Conservation (phyloP, 2,113 vertebrate species). For the Corythornis madagascariensis region DNA sequence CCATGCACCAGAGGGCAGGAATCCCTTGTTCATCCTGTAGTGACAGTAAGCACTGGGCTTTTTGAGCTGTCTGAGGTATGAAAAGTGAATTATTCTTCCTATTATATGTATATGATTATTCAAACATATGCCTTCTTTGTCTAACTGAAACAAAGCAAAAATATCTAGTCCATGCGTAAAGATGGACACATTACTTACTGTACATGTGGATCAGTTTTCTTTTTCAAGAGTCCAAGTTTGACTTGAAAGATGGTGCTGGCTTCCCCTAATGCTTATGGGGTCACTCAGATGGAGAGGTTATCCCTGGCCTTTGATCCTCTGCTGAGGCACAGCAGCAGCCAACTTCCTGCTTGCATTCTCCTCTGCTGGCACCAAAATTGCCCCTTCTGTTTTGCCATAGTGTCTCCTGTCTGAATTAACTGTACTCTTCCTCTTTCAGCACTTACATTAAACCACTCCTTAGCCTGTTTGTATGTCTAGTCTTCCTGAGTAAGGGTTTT, state of each 20-base stretch:
- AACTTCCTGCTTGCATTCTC: not conserved
- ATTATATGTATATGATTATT: rapidly evolving
- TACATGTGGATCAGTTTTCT: not conserved
- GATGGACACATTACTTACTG: not conserved
- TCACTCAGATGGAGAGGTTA: not conserved
- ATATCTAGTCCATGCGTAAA: not conserved
- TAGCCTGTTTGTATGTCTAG: not conserved
- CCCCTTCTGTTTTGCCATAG: not conserved
- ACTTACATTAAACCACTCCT: not conserved
- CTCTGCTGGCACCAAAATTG: not conserved
- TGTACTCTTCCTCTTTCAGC: not conserved
- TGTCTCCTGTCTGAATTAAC: not conserved
- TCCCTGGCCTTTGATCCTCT: not conserved
- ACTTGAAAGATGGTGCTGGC: not conserved
- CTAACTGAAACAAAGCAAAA: not conserved
- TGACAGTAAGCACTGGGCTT: not conserved
- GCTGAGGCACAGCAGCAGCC: not conserved
- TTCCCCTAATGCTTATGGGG: not conserved
- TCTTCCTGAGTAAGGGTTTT: not conserved
- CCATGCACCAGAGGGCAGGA: not conserved
- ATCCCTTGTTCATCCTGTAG: not conserved
- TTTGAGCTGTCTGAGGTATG: not conserved
- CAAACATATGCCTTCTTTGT: rapidly evolving
- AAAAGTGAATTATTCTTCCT: not conserved
- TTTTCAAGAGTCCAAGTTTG: not conserved